Percentiles rank a stretch among this genome's conserved stretches.
Conservation (phyloP, 1,140 invertebrate species). For the Procambarus clarkii region DNA sequence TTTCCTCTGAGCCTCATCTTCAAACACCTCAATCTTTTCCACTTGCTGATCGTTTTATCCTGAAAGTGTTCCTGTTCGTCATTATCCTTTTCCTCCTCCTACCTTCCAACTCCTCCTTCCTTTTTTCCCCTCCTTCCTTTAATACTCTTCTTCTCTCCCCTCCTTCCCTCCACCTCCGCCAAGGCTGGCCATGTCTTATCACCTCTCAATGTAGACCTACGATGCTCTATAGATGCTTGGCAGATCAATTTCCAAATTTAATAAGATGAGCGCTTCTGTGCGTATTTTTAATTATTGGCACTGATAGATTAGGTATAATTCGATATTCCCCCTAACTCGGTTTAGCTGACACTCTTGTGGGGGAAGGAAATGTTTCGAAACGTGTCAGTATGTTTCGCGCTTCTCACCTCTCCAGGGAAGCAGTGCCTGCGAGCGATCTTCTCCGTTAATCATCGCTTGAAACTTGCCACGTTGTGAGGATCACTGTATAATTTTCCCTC, state of each 20-base stretch:
- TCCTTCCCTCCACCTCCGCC: background rate
- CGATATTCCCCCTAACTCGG: conserved; percentile 48
- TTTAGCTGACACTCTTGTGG: background rate
- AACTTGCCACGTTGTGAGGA: conserved; percentile 39
- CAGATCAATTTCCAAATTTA: conserved; percentile 63
- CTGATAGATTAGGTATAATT: conserved; percentile 64
- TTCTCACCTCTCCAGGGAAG: background rate
- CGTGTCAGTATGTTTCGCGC: conserved; percentile 27
- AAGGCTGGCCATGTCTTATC: background rate
- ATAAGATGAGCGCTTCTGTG: conserved; percentile 44
- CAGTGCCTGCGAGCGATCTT: background rate
- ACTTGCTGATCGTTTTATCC: no score
- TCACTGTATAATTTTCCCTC: conserved; percentile 48
- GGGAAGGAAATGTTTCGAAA: background rate
- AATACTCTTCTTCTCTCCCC: background rate
- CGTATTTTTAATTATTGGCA: conserved; percentile 67
- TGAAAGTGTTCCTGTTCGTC: background rate
- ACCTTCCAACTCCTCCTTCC: background rate
- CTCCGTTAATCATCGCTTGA: background rate
- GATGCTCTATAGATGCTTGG: conserved; percentile 30
- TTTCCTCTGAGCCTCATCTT: no score
- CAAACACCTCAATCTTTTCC: no score
- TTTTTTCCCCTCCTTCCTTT: background rate
- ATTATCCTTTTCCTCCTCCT: background rate
- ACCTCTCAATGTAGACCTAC: background rate